Evolutionary conservation across 1,140 invertebrate species (phyloP).

Genomic region (Diuraphis noxia): DNA sequence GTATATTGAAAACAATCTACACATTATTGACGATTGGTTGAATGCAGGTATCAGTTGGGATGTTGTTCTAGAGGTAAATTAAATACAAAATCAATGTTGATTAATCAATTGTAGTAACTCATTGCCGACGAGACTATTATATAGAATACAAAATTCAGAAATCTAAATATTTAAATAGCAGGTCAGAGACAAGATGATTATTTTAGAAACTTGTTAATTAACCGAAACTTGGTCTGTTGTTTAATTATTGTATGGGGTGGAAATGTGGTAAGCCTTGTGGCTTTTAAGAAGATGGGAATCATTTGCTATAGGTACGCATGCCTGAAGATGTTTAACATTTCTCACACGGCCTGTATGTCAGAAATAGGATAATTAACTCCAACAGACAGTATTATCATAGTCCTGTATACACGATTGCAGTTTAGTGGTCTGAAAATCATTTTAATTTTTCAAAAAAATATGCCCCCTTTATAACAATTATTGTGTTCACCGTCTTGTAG

Average conservation of each 20-base stretch:
- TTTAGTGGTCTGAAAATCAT: background rate
- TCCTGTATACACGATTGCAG: background rate
- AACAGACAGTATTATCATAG: background rate
- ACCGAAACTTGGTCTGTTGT: background rate
- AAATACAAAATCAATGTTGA: background rate
- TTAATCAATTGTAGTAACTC: background rate
- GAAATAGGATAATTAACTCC: background rate
- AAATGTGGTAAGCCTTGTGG: background rate
- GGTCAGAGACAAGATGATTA: background rate
- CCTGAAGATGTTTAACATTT: conserved; percentile 4
- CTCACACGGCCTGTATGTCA: background rate
- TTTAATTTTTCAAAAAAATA: background rate
- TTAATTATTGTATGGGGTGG: background rate
- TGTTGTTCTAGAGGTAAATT: too few relatives aligned
- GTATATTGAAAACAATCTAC: background rate
- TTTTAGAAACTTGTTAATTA: conserved; percentile 10
- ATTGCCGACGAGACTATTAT: background rate
- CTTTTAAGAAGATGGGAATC: background rate
- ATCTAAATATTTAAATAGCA: background rate
- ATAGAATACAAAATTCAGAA: background rate
- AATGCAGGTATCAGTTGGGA: too few relatives aligned
- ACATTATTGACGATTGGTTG: too few relatives aligned
- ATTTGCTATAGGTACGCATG: background rate
- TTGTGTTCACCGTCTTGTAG: background rate
- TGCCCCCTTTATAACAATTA: background rate